Conservation (phyloP, 2,113 vertebrate species). For the Axis porcinus region DNA sequence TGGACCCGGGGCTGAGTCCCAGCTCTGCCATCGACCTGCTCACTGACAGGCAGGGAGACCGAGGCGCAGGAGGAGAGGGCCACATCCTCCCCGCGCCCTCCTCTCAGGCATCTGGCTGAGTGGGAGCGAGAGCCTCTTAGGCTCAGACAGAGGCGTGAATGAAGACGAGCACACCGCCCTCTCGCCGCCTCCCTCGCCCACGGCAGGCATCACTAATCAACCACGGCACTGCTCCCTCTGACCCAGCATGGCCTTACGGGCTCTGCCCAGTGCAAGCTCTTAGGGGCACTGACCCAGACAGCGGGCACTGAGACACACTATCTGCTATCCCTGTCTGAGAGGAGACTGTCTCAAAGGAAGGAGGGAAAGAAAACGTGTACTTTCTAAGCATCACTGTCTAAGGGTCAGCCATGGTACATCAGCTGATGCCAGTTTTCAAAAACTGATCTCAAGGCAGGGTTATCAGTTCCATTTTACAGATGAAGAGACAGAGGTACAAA, state of each 20-base stretch:
- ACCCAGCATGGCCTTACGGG: neutral
- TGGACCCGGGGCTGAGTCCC: neutral
- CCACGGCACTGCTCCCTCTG: neutral
- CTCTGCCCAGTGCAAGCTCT: neutral
- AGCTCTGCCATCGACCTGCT: neutral
- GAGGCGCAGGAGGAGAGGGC: neutral
- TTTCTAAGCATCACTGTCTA: neutral
- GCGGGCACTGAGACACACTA: neutral
- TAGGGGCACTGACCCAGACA: neutral
- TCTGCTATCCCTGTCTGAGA: neutral
- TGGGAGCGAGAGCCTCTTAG: no score
- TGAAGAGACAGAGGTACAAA: neutral
- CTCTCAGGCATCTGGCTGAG: neutral
- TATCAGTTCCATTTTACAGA: neutral
- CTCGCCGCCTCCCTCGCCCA: rapidly evolving
- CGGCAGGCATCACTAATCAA: neutral
- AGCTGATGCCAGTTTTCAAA: neutral
- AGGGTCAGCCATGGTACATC: neutral
- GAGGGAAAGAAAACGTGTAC: neutral
- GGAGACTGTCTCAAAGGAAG: neutral
- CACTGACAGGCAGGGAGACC: neutral
- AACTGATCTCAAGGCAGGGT: neutral
- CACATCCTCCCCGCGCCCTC: neutral
- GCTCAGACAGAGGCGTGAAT: neutral
- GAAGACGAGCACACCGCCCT: neutral